These are phyloP conservation scores for Tromatobia lineatoria DNA, from an alignment of 2,888 invertebrate species.

Conservation along the genomic window DNA sequence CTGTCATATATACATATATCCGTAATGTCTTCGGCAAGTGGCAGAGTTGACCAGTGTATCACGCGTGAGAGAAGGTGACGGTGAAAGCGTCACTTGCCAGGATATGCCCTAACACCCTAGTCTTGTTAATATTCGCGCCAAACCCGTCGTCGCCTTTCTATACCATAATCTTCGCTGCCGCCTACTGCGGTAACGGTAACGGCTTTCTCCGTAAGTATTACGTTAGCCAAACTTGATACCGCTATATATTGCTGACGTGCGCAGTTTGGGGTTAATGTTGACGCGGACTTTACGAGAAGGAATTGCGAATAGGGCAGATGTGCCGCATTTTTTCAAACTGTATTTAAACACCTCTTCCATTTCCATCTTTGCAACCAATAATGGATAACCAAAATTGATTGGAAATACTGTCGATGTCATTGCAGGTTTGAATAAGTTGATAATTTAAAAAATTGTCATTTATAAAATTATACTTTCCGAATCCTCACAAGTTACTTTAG, in stretches of 20 bases:
- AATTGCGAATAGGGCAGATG: conserved; percentile 18
- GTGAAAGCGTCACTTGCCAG: conserved; percentile 34
- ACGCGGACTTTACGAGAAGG: conserved; percentile 33
- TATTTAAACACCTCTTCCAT: too few relatives aligned
- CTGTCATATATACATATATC: conserved; percentile 41
- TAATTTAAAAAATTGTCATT: too few relatives aligned
- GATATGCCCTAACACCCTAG: background rate
- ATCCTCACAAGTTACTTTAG: too few relatives aligned
- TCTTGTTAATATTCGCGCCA: conserved; percentile 49
- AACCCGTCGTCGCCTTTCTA: background rate
- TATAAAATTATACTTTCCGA: too few relatives aligned
- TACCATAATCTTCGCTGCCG: background rate
- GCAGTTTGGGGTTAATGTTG: conserved; percentile 43
- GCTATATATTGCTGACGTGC: conserved; percentile 29
- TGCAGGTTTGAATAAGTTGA: too few relatives aligned
- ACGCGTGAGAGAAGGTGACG: conserved; percentile 13
- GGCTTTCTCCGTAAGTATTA: conserved; percentile 1
- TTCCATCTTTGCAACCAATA: too few relatives aligned
- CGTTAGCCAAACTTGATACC: conserved; percentile 20
- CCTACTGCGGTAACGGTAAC: conserved; percentile 4
- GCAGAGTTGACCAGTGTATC: conserved; percentile 26
- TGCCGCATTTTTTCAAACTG: too few relatives aligned
- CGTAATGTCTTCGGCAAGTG: background rate
- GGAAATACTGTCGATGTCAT: too few relatives aligned
- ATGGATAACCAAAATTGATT: too few relatives aligned